Evolutionary conservation across 1,140 invertebrate genomes (phyloP).

Genomic region (Heliconius hewitsoni): DNA sequence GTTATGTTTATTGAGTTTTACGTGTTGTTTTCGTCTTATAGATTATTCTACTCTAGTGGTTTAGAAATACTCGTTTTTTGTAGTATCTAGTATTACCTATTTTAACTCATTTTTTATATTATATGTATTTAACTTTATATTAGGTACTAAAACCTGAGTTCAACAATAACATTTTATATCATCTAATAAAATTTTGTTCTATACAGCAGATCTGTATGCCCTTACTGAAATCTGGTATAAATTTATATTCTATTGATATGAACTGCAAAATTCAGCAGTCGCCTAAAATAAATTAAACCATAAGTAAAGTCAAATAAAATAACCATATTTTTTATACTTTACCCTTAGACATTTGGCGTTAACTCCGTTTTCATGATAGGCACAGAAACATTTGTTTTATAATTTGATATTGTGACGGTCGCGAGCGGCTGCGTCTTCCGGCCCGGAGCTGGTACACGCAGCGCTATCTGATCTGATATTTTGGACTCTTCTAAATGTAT

Average conservation of each 20-base stretch:
- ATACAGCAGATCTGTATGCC: no score
- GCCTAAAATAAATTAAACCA: no score
- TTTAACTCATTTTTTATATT: background rate
- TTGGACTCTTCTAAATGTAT: conserved; percentile 29
- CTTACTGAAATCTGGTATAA: no score
- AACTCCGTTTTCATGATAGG: no score
- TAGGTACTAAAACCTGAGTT: no score
- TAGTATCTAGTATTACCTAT: background rate
- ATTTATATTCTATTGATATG: no score
- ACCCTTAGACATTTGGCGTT: no score
- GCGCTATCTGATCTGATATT: conserved; percentile 2
- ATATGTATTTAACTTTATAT: background rate
- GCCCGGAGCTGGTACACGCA: background rate
- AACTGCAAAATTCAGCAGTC: no score
- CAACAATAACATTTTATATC: background rate
- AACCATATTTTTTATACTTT: no score
- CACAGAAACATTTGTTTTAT: background rate
- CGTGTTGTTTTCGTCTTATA: conserved; percentile 3
- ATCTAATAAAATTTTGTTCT: no score
- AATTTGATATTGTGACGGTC: background rate
- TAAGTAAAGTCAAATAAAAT: no score
- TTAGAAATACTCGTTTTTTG: conserved; percentile 5
- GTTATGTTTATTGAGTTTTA: conserved; percentile 26
- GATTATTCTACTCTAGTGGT: background rate
- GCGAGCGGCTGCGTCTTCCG: no score